Evolutionary conservation across 2,113 vertebrate species (phyloP).

Genomic region (Miniopterus natalensis): DNA sequence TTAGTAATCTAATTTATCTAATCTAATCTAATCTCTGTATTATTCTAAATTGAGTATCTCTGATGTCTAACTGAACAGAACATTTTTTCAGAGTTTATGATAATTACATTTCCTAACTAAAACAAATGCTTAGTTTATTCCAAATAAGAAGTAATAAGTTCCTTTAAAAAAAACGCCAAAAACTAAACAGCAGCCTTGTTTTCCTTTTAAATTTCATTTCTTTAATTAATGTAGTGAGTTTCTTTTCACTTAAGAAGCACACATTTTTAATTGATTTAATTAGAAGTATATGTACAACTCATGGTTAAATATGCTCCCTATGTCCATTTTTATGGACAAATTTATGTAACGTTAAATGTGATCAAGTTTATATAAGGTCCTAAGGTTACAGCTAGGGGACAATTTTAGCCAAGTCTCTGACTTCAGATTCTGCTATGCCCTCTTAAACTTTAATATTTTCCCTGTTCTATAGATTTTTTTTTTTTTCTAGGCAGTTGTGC

Average conservation of each 20-base stretch:
- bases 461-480: background rate
- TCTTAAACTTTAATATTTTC: background rate
- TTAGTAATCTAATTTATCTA: background rate
- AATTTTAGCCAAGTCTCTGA: background rate
- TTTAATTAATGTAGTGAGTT: constrained; percentile 28
- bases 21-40: background rate
- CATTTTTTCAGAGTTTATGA: constrained; percentile 1
- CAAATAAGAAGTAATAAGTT: background rate
- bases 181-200: background rate
- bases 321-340: background rate
- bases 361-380: background rate
- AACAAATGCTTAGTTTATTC: constrained; percentile 12
- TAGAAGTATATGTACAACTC: constrained; percentile 5
- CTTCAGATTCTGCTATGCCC: background rate
- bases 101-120: constrained; percentile 39
- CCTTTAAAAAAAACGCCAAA: background rate
- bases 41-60: background rate
- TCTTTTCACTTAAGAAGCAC: background rate
- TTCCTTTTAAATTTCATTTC: background rate
- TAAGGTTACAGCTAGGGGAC: background rate
- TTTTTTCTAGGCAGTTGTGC: background rate
- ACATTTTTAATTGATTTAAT: constrained; percentile 57
- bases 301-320: constrained; percentile 30
- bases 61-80: background rate
- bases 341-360: background rate